phyloP scores from a whole-genome alignment of 2,888 invertebrate genomes.

The Leucoptera coffeella region DNA sequence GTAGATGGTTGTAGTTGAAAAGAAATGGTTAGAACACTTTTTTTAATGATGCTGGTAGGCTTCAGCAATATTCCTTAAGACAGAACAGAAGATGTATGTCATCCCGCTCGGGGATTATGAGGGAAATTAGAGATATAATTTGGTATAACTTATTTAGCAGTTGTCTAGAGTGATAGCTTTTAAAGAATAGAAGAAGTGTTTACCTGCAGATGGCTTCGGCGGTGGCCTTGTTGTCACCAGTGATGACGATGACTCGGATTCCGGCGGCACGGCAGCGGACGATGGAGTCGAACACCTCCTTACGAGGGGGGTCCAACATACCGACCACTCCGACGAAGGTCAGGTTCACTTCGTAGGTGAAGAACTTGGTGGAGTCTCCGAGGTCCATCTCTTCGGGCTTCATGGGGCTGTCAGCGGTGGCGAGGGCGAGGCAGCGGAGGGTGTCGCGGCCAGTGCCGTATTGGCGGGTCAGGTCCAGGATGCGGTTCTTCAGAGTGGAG shows the following conservation, averaged over 20 bases:
- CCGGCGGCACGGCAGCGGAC: constrained; percentile 95
- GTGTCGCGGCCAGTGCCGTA: constrained; percentile 98
- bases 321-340: constrained; percentile 99
- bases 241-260: constrained; percentile 99
- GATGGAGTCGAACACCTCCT: constrained; percentile 94
- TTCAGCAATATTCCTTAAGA: too few relatives aligned
- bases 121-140: too few relatives aligned
- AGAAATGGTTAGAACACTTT: too few relatives aligned
- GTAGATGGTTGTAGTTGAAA: too few relatives aligned
- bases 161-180: too few relatives aligned
- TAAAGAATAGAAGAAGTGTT: too few relatives aligned
- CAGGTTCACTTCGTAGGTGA: constrained; percentile 95
- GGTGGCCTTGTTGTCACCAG: constrained; percentile 99
- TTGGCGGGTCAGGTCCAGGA: constrained; percentile 85
- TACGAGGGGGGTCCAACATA: constrained; percentile 99
- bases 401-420: constrained; percentile 89
- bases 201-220: constrained; percentile 97
- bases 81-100: too few relatives aligned
- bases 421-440: constrained; percentile 92
- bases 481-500: constrained; percentile 84
- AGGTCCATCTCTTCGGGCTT: constrained; percentile 97
- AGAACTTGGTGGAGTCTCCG: constrained; percentile 92
- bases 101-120: too few relatives aligned
- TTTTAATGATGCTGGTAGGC: too few relatives aligned
- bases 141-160: too few relatives aligned